Conservation (phyloP, 2,113 vertebrate species). For the Notarius lentiginosus region DNA sequence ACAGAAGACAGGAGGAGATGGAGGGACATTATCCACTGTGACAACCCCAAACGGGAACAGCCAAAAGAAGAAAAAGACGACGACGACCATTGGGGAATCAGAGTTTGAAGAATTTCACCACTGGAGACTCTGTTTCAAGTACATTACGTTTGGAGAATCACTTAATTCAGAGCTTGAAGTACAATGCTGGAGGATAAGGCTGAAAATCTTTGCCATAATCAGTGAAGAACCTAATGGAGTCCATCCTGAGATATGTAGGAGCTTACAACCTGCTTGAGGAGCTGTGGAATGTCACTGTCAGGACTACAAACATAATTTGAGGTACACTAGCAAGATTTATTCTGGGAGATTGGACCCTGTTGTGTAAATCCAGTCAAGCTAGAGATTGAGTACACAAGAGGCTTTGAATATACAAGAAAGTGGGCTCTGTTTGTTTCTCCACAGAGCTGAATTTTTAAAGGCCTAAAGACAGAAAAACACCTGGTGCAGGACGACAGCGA, state of each 20-base stretch:
- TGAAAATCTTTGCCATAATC: background rate
- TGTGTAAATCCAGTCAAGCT: conserved; percentile 1
- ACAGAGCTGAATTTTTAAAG: conserved; percentile 12
- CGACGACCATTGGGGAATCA: background rate
- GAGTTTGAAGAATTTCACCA: background rate
- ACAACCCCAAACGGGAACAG: too few species aligned
- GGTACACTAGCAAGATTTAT: background rate
- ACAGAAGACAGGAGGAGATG: too few species aligned
- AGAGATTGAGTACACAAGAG: background rate
- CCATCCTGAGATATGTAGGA: background rate
- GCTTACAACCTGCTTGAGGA: background rate
- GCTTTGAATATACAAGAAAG: background rate
- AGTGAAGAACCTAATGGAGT: background rate
- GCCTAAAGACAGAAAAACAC: conserved; percentile 2
- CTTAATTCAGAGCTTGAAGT: background rate
- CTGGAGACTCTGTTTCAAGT: too few species aligned
- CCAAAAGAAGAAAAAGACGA: too few species aligned
- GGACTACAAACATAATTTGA: background rate
- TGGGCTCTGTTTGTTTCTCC: background rate
- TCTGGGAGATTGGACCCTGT: background rate
- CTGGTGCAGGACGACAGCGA: conserved; percentile 13
- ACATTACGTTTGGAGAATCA: background rate
- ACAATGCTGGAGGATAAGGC: background rate
- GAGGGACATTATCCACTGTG: too few species aligned
- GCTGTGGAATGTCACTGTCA: background rate